These are phyloP conservation scores for Gryllus bimaculatus DNA, from an alignment of 1,140 invertebrate species.

Conservation along the genomic window DNA sequence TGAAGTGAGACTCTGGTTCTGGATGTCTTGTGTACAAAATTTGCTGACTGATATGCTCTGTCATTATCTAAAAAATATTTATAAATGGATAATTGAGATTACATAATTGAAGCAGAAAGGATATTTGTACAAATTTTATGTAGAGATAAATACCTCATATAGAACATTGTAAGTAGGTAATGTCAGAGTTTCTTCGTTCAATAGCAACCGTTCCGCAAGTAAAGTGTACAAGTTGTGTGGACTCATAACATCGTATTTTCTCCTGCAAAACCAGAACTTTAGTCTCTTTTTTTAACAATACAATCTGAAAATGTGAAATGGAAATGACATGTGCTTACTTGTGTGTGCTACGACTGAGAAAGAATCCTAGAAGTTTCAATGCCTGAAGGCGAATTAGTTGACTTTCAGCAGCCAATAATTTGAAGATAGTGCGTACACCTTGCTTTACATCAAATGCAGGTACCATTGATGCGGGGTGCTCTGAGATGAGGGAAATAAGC, in stretches of 20 bases:
- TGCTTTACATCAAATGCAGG: conserved; percentile 96
- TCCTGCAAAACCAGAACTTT: conserved; percentile 44
- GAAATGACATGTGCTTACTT: conserved; percentile 54
- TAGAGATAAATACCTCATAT: conserved; percentile 64
- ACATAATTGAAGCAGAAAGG: neutral
- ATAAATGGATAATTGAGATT: neutral
- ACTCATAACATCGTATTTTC: conserved; percentile 97
- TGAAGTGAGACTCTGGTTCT: conserved; percentile 87
- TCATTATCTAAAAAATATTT: conserved; percentile 64
- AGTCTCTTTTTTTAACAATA: neutral
- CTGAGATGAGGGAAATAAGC: conserved; percentile 92
- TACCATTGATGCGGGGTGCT: conserved; percentile 97
- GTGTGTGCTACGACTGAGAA: conserved; percentile 87
- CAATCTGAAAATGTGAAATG: neutral
- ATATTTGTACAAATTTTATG: conserved; percentile 2
- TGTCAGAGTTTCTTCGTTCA: conserved; percentile 81
- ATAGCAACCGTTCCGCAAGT: conserved; percentile 80
- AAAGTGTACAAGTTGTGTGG: conserved; percentile 96
- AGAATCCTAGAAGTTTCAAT: conserved; percentile 90
- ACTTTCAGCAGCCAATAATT: conserved; percentile 87
- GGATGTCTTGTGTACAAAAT: conserved; percentile 84
- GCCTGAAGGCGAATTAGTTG: conserved; percentile 92
- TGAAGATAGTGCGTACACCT: conserved; percentile 93
- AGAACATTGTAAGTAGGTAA: conserved; percentile 95
- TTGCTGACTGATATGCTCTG: conserved; percentile 91